phyloP scores from a whole-genome alignment of 2,113 vertebrate species.

The Marcusenius ussheri region DNA sequence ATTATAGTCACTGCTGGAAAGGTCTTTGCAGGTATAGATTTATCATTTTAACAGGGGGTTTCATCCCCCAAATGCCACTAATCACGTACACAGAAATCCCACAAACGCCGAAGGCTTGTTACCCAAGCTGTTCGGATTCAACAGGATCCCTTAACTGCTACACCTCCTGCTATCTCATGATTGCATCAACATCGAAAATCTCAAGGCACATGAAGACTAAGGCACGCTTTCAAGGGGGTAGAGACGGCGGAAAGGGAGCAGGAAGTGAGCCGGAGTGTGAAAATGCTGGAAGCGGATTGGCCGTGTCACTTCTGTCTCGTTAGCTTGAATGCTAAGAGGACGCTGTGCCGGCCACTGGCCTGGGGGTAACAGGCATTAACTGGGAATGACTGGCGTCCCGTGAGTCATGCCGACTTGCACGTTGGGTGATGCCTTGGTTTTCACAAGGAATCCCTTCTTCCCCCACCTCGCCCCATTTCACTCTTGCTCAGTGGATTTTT shows the following conservation, averaged over 20 bases:
- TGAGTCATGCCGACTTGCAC: slow-evolving; percentile 11
- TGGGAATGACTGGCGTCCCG: background rate
- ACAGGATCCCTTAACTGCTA: background rate
- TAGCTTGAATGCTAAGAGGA: background rate
- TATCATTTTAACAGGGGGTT: background rate
- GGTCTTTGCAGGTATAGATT: background rate
- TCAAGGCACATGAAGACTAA: background rate
- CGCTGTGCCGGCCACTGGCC: background rate
- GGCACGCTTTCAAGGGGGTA: background rate
- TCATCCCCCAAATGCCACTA: background rate
- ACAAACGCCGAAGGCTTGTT: background rate
- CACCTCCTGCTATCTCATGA: background rate
- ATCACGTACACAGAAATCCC: background rate
- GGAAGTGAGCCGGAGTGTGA: background rate
- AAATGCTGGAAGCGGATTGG: background rate
- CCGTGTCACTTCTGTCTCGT: background rate
- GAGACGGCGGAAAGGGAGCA: background rate
- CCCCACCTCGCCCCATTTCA: background rate
- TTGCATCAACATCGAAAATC: background rate
- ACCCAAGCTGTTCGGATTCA: background rate
- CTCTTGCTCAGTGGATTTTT: background rate
- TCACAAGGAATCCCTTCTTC: background rate
- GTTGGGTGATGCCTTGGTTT: background rate
- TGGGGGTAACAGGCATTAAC: background rate
- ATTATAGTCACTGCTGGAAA: background rate